phyloP scores from a whole-genome alignment of 2,797 vertebrate species.

The Oreochromis grahami region DNA sequence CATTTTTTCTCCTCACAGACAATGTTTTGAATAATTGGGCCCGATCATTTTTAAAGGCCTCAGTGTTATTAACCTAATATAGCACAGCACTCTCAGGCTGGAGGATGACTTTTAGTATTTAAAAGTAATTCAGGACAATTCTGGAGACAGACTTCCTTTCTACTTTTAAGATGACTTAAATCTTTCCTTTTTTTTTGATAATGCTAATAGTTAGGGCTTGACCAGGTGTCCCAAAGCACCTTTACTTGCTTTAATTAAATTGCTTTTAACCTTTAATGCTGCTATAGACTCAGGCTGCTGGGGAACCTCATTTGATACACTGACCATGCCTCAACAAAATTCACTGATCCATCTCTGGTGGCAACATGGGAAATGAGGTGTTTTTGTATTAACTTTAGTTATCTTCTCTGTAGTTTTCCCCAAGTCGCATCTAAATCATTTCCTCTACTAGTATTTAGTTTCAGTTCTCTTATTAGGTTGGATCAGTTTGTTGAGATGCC shows the following conservation, averaged over 20 bases:
- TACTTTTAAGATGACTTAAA: not conserved
- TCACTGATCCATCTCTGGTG: not conserved
- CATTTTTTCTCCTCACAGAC: not conserved
- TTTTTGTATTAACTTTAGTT: not conserved
- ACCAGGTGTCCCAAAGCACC: not conserved
- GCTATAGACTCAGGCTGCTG: not conserved
- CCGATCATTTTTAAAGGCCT: not conserved
- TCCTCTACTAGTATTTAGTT: not conserved
- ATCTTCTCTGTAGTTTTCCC: not conserved
- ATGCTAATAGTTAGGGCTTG: not conserved
- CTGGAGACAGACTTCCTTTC: not conserved
- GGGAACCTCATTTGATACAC: not conserved
- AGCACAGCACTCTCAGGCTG: accelerated
- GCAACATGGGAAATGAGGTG: not conserved
- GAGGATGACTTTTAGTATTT: not conserved
- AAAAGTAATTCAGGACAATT: not conserved
- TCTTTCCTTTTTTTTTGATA: not conserved
- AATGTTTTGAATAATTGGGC: not conserved
- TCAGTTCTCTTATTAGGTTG: not conserved
- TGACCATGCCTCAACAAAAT: not conserved
- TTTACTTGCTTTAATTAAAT: not conserved
- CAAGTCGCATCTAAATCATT: not conserved
- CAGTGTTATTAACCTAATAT: not conserved
- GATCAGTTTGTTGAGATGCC: not conserved
- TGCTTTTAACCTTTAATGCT: not conserved